Percentiles rank a stretch among this genome's conserved stretches.
These are phyloP conservation scores for Julus scandinavius DNA, from an alignment of 2,888 invertebrate genomes.

Conservation along the genomic window DNA sequence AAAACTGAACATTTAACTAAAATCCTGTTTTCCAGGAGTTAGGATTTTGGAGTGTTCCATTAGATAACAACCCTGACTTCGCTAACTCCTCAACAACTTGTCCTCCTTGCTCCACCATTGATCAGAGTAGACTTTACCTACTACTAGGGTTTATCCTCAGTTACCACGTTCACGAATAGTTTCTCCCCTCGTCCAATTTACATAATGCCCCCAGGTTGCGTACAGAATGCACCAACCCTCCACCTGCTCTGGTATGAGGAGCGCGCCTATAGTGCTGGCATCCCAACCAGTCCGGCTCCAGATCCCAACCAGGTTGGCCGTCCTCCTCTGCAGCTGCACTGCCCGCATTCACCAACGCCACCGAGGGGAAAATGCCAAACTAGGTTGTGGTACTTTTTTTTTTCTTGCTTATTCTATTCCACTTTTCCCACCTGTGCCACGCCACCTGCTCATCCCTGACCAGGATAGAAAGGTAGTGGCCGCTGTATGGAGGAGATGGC, in stretches of 20 bases:
- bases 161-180: neutral
- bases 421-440: neutral
- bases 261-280: neutral
- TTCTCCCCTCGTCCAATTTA: constrained; percentile 5
- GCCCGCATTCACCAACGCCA: neutral
- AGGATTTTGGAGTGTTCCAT: no score
- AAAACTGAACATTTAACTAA: no score
- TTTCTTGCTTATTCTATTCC: neutral
- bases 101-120: neutral
- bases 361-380: neutral
- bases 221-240: neutral
- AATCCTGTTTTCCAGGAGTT: no score
- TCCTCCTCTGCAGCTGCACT: neutral
- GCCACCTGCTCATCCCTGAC: neutral
- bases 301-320: constrained; percentile 6
- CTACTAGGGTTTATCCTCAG: neutral
- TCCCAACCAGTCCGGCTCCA: constrained; percentile 3
- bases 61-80: no score
- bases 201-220: neutral
- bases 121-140: neutral
- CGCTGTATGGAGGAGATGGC: neutral
- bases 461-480: neutral
- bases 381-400: neutral
- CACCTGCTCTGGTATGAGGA: neutral
- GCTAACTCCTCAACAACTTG: neutral